These are phyloP conservation scores for Mesoligia furuncula DNA, from an alignment of 2,888 invertebrate genomes.

Conservation along the genomic window DNA sequence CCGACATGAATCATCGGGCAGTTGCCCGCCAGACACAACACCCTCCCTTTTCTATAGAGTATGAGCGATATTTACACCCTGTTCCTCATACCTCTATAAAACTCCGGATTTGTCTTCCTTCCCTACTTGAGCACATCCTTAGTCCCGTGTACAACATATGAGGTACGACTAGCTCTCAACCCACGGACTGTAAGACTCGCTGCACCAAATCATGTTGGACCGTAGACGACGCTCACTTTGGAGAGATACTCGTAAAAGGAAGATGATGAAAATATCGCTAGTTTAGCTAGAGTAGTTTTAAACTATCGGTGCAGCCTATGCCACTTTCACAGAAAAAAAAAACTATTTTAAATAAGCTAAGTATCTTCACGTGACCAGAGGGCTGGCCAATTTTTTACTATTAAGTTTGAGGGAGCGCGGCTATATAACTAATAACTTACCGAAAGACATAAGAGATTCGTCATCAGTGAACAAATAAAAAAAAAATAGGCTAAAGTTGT, in stretches of 20 bases:
- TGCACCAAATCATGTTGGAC: conserved; percentile 23
- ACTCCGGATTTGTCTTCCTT: not conserved
- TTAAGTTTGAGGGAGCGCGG: too few species aligned
- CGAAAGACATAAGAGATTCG: too few species aligned
- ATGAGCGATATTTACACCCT: too few species aligned
- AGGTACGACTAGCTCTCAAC: conserved; percentile 6
- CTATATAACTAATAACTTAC: too few species aligned
- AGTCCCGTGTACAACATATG: conserved; percentile 16
- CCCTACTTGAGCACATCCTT: conserved; percentile 14
- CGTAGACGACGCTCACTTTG: not conserved
- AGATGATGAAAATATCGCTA: not conserved
- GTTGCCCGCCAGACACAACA: too few species aligned
- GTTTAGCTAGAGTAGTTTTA: not conserved
- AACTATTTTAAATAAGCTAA: not conserved
- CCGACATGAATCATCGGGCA: too few species aligned
- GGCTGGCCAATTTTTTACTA: too few species aligned
- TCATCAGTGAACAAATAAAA: too few species aligned
- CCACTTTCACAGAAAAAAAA: not conserved
- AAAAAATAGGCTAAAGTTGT: too few species aligned
- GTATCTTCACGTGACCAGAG: not conserved
- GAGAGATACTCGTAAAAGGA: not conserved
- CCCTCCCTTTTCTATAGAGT: too few species aligned
- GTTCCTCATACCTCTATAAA: too few species aligned
- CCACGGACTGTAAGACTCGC: not conserved
- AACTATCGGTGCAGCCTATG: not conserved